Evolutionary conservation across 2,888 invertebrate species (phyloP), one percentile per base, ranked within the genome.

Genomic region (Chalcosyrphus nemorum): DNA sequence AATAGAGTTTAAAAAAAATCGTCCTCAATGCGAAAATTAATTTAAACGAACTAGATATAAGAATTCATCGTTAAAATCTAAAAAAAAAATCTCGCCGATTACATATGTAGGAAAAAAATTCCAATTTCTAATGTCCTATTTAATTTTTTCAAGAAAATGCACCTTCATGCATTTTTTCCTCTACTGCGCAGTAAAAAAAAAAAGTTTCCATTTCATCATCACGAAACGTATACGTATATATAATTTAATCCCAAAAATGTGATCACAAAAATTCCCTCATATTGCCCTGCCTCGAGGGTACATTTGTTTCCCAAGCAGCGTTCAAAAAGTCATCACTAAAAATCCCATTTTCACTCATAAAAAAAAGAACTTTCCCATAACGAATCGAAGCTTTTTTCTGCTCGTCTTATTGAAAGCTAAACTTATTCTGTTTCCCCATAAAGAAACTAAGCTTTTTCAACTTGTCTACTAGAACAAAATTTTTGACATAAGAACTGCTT

Each of bases 341-440:
- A 21, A 35, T n/a, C 1, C 9, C 15, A 9, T 17, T 24, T 54
- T 13, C 4, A 24, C 4, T 7, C 11, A 52, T 9, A 43, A 32
- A 68, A 41, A 21, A 35, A 56, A n/a, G 27, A 50, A 15, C 11
- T 35, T 41, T 66, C 38, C 41, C 35, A n/a, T 45, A 19, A 19
- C 29, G 15, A 43, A 52, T 35, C 13, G 72, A 72, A 78, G 82
- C 82, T 82, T 82, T 82, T 76, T 82, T 56, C 66, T 47, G 68
- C 17, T 82, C 81, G 65, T 61, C 38, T 82, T 50, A 68, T 68
- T 56, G 56, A 72, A 82, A 82, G 82, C 72, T 82, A 47, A 63
- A 38, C 38, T 66, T n/a, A n/a, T n/a, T n/a, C n/a, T n/a, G n/a
- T n/a, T 35, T 41, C 57, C 38, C 41, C 35, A n/a, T 45, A 19